Conservation (phyloP, 2,113 vertebrate species). For the Hemibagrus wyckioides region DNA sequence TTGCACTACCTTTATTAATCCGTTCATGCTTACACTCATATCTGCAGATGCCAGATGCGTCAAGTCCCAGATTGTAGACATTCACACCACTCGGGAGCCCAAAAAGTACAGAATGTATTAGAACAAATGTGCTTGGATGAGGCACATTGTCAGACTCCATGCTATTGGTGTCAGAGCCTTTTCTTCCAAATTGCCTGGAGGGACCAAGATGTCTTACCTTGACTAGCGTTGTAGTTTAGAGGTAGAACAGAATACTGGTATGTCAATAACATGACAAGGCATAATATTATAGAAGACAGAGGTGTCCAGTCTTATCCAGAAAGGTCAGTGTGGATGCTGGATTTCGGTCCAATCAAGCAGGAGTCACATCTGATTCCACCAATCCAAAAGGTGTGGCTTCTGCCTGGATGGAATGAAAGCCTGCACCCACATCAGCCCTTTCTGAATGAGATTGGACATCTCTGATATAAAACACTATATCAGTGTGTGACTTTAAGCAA, state of each 20-base stretch:
- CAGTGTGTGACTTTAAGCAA: too few relatives aligned
- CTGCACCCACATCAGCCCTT: too few relatives aligned
- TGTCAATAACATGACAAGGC: neutral
- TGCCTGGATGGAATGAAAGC: too few relatives aligned
- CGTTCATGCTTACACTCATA: neutral
- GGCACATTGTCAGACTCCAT: neutral
- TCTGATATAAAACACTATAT: neutral
- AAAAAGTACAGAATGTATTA: neutral
- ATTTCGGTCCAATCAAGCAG: too few relatives aligned
- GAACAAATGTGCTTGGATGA: conserved; percentile 4
- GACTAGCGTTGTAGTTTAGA: neutral
- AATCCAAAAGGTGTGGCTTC: too few relatives aligned
- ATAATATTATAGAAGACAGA: neutral
- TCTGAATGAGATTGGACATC: too few relatives aligned
- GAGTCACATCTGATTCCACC: too few relatives aligned
- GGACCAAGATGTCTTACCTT: conserved; percentile 11
- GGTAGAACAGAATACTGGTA: neutral
- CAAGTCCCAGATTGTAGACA: neutral
- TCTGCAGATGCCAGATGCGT: neutral
- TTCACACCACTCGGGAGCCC: neutral
- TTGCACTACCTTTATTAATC: neutral
- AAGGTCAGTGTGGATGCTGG: too few relatives aligned
- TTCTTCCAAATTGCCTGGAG: neutral
- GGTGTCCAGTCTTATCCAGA: too few relatives aligned
- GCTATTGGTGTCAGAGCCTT: neutral